Evolutionary conservation across 2,797 vertebrate species (phyloP), one percentile per base, ranked within the genome.

Genomic region (Chrysocyon brachyurus): DNA sequence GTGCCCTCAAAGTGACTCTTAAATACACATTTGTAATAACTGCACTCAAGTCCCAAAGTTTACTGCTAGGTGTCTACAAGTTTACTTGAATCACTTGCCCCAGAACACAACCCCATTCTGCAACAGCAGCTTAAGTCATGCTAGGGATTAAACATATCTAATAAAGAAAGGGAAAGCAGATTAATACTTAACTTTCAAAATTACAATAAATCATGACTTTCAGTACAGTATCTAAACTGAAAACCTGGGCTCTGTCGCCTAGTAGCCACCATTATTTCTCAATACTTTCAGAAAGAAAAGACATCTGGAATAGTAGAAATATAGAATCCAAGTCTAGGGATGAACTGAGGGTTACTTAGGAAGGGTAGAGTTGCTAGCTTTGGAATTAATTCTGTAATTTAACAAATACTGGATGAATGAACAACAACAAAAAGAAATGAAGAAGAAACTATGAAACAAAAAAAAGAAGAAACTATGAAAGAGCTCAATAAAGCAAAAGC

Each of bases 401-500:
- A 93, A 81, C 22, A 90, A 93, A 96, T 57, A 91, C 19, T 88
- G 49, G 21, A 49, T 70, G 28, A 96, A 84, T 33, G 40, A 93
- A 85, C 17, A 61, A 40, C 40, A 40, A 46, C 40, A 46, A 46
- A 88, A 86, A 40, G 82, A 88, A 26, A 11, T 85, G 12, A 73
- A 28, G 49, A 89, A 90, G 21, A 28, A 92, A 84, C 14, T 95
- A 28, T 49, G 40, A 46, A 46, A 46, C n/a, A 46, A 88, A 86
- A 11, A 81, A 11, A 73, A 28, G 49, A 89, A 90, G 21, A 28
- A 92, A 84, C 36, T 87, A 79, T 28, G 6, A 92, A 91, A 82
- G 16, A 87, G 64, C 26, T 92, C 49, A 95, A n/a, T 77, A 90
- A 94, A 66, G 79, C 54, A 79, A 93, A 97, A 92, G 68, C 6